Percentiles rank a stretch among this genome's conserved stretches.
Evolutionary conservation across 2,797 vertebrate species (phyloP).

Genomic region (Anas bahamensis): DNA sequence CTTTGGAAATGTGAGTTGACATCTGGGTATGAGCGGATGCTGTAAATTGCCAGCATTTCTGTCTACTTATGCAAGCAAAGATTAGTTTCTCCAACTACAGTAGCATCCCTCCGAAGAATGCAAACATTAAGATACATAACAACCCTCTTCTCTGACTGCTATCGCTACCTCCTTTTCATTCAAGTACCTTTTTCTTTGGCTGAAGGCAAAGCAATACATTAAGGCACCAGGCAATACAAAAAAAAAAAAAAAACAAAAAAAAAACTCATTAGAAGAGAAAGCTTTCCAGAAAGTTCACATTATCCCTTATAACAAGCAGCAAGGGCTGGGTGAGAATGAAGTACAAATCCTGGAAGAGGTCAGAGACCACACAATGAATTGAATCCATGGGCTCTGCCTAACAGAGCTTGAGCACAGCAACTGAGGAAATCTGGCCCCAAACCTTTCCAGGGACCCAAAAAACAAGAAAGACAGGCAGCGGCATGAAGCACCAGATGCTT

Average conservation of each 20-base stretch:
- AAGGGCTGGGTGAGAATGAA: not conserved
- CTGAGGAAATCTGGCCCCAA: not conserved
- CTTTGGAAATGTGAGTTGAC: slow-evolving; percentile 62
- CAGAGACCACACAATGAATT: not conserved
- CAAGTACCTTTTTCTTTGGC: slow-evolving; percentile 10
- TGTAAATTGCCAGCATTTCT: slow-evolving; percentile 65
- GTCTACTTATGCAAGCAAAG: slow-evolving; percentile 66
- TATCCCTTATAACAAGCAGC: not conserved
- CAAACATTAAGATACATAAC: slow-evolving; percentile 50
- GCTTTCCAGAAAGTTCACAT: slow-evolving; percentile 7
- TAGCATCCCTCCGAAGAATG: slow-evolving; percentile 40
- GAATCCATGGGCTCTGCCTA: not conserved
- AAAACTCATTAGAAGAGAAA: slow-evolving; percentile 31
- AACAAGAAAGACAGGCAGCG: not conserved
- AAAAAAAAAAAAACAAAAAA: not conserved
- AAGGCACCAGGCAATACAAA: slow-evolving; percentile 35
- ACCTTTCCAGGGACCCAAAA: not conserved
- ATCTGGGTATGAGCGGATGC: slow-evolving; percentile 61
- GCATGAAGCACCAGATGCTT: not conserved
- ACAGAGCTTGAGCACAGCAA: not conserved
- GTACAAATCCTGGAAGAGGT: not conserved
- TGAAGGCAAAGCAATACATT: slow-evolving; percentile 45
- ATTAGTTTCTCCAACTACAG: slow-evolving; percentile 55
- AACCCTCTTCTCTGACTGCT: slow-evolving; percentile 34
- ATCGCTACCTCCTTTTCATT: slow-evolving; percentile 35